A percentile compares a stretch with the other conserved stretches of the same genome.
phyloP scores from a whole-genome alignment of 2,113 vertebrate genomes.

The Perognathus longimembris region DNA sequence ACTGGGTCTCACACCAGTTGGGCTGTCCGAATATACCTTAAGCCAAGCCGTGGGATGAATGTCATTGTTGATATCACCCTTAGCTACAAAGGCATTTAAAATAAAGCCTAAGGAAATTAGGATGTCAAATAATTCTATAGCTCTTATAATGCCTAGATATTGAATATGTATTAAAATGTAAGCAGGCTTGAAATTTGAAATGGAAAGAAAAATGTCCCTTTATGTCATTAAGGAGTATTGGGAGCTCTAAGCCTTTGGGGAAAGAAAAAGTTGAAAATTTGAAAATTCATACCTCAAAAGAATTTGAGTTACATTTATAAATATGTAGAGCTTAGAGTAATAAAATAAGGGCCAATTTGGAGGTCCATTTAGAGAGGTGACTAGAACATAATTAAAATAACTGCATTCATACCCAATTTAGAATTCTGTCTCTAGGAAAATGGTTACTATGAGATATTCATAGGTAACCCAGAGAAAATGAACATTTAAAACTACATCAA shows the following conservation, averaged over 20 bases:
- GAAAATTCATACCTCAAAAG: slow-evolving; percentile 63
- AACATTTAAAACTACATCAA: not conserved
- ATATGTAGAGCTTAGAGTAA: slow-evolving; percentile 40
- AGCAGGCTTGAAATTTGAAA: slow-evolving; percentile 69
- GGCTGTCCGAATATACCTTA: not conserved
- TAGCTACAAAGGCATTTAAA: slow-evolving; percentile 58
- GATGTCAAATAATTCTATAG: slow-evolving; percentile 57
- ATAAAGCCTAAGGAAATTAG: slow-evolving; percentile 42
- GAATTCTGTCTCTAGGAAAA: slow-evolving; percentile 49
- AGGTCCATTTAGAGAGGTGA: slow-evolving; percentile 50
- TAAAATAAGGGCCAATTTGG: slow-evolving; percentile 37
- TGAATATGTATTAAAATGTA: slow-evolving; percentile 69
- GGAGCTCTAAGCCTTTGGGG: slow-evolving; percentile 33
- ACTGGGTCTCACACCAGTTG: not conserved
- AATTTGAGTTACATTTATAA: slow-evolving; percentile 52
- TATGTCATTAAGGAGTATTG: slow-evolving; percentile 58
- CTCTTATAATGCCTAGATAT: slow-evolving; percentile 60
- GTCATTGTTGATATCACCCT: not conserved
- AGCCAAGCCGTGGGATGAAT: not conserved
- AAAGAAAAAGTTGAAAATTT: slow-evolving; percentile 36
- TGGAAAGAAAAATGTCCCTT: slow-evolving; percentile 59
- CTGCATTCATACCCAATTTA: slow-evolving; percentile 47
- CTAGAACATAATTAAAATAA: slow-evolving; percentile 67
- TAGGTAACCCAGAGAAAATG: slow-evolving; percentile 44
- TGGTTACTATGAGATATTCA: slow-evolving; percentile 19